Evolutionary conservation across 1,140 invertebrate species (phyloP).

Genomic region (Anagrus nilaparvatae): DNA sequence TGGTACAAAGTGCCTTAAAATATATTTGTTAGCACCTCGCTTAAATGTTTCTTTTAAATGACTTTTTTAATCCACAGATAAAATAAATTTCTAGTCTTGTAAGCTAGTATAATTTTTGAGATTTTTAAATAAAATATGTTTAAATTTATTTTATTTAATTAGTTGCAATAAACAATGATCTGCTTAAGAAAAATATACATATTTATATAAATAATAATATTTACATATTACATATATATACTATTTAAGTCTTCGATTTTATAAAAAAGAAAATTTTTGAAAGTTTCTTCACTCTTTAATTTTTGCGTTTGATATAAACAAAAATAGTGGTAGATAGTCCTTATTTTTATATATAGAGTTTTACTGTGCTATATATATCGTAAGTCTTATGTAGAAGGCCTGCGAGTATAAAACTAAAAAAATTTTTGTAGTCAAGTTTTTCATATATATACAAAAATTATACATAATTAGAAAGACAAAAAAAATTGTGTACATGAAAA

Average conservation of each 20-base stretch:
- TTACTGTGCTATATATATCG: constrained; percentile 42
- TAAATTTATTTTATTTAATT: no score
- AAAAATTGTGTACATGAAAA: constrained; percentile 7
- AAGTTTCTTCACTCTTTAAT: background rate
- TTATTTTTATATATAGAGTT: constrained; percentile 47
- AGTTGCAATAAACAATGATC: no score
- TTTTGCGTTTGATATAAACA: no score
- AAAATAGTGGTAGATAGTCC: constrained; percentile 40
- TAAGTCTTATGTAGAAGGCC: constrained; percentile 45
- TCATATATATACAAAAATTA: constrained; percentile 19
- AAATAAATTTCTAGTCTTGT: background rate
- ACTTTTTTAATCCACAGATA: no score
- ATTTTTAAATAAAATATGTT: no score
- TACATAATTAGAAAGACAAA: constrained; percentile 7
- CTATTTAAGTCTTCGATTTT: no score
- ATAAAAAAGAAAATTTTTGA: background rate
- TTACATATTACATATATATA: no score
- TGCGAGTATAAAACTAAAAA: constrained; percentile 36
- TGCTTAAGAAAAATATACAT: no score
- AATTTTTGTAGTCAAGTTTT: constrained; percentile 26
- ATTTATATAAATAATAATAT: no score
- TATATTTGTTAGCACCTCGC: constrained; percentile 14
- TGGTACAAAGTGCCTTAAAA: constrained; percentile 23
- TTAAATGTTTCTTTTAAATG: no score
- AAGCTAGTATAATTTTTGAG: no score